Percentiles rank a stretch among this genome's conserved stretches.
These are phyloP conservation scores for Otolemur crassicaudatus DNA, from an alignment of 2,797 vertebrate genomes.

Conservation along the genomic window DNA sequence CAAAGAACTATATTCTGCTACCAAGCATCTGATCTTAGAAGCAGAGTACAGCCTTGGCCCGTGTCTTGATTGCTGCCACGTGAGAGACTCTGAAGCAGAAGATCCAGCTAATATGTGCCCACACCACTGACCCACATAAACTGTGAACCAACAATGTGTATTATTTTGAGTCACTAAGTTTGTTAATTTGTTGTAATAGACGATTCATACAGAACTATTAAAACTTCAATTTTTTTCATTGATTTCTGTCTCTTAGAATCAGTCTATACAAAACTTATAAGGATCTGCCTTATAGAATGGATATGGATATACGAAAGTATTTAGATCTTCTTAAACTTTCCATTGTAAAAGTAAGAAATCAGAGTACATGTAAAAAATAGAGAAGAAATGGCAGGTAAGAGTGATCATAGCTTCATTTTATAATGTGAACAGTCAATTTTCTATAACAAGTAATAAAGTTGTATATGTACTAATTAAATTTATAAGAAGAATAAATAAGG, in stretches of 20 bases:
- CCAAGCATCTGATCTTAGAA: background rate
- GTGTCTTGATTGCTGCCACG: background rate
- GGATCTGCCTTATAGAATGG: background rate
- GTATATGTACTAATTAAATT: background rate
- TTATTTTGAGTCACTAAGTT: background rate
- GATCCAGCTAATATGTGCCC: background rate
- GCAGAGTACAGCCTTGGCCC: background rate
- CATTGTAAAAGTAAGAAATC: background rate
- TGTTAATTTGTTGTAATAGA: background rate
- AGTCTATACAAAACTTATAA: background rate
- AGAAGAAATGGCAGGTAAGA: background rate
- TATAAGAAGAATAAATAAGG: background rate
- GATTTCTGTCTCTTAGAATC: background rate
- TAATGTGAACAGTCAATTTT: background rate
- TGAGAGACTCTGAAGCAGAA: background rate
- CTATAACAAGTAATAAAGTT: background rate
- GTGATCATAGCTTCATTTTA: background rate
- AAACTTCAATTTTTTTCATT: background rate
- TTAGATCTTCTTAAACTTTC: background rate
- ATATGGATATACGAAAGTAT: background rate
- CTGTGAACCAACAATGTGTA: background rate
- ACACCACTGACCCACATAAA: background rate
- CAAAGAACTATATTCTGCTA: background rate
- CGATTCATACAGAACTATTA: background rate
- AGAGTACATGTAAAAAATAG: background rate